Conservation (phyloP, 2,888 invertebrate species). For the Temnothorax rugatulus region DNA sequence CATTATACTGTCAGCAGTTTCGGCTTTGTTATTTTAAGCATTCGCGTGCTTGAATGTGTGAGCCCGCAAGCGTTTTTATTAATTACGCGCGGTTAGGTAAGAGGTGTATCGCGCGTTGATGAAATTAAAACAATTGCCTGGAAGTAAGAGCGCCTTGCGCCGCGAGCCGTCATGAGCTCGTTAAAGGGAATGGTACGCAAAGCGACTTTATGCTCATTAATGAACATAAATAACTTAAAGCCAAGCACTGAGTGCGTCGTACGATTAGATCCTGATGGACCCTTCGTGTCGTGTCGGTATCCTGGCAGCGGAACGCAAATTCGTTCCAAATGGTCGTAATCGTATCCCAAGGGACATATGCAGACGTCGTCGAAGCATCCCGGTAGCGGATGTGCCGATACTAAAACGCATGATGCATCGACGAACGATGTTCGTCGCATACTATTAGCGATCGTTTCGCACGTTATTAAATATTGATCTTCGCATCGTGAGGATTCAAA, state of each 20-base stretch:
- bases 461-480: conserved; percentile 28
- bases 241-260: conserved; percentile 78
- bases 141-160: neutral
- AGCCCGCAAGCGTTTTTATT: conserved; percentile 17
- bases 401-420: conserved; percentile 80
- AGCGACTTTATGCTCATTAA: conserved; percentile 18
- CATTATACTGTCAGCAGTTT: neutral
- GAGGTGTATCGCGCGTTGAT: neutral
- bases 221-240: conserved; percentile 60
- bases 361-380: conserved; percentile 86
- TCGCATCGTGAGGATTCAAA: conserved; percentile 8
- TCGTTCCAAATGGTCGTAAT: conserved; percentile 82
- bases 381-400: conserved; percentile 83
- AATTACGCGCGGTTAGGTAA: conserved; percentile 13
- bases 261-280: conserved; percentile 85
- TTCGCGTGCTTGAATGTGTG: neutral
- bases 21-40: neutral
- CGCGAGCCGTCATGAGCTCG: neutral
- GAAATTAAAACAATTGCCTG: conserved; percentile 29
- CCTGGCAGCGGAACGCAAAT: conserved; percentile 84
- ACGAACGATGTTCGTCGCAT: conserved; percentile 64
- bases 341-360: conserved; percentile 86
- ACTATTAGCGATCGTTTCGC: conserved; percentile 59
- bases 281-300: conserved; percentile 85
- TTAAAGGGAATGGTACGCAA: conserved; percentile 42